phyloP scores from a whole-genome alignment of 2,888 invertebrate genomes.

The Cosmia pyralina region DNA sequence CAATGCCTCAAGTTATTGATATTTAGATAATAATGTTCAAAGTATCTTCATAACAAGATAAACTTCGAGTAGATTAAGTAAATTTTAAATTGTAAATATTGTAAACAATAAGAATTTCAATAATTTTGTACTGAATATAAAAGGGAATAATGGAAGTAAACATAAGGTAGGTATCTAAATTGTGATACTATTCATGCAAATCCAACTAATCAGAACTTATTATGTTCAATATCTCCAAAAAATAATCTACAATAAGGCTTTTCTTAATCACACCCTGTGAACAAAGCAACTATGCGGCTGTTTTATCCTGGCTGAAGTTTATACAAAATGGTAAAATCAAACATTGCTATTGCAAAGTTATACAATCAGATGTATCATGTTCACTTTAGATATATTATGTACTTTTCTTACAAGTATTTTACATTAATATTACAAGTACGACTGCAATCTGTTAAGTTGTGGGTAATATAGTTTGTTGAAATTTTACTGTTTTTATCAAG shows the following conservation, averaged over 20 bases:
- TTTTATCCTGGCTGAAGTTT: constrained; percentile 7
- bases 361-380: constrained; percentile 37
- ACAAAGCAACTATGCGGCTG: constrained; percentile 21
- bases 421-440: background rate
- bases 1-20: background rate
- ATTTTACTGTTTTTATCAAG: constrained; percentile 2
- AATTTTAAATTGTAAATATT: background rate
- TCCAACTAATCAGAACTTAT: background rate
- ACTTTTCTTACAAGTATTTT: constrained; percentile 10
- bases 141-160: background rate
- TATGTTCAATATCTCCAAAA: background rate
- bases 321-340: constrained; percentile 38
- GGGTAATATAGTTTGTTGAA: constrained; percentile 3
- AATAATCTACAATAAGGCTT: background rate
- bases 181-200: background rate
- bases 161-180: background rate
- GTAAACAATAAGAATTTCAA: constrained; percentile 6
- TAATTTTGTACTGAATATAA: background rate
- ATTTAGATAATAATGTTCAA: background rate
- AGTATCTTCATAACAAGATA: background rate
- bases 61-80: background rate
- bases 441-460: constrained; percentile 21
- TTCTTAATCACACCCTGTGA: background rate
- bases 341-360: constrained; percentile 40
- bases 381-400: background rate